Evolutionary conservation across 2,113 vertebrate species (phyloP), one percentile per base, ranked within the genome.

Genomic region (Conger conger): DNA sequence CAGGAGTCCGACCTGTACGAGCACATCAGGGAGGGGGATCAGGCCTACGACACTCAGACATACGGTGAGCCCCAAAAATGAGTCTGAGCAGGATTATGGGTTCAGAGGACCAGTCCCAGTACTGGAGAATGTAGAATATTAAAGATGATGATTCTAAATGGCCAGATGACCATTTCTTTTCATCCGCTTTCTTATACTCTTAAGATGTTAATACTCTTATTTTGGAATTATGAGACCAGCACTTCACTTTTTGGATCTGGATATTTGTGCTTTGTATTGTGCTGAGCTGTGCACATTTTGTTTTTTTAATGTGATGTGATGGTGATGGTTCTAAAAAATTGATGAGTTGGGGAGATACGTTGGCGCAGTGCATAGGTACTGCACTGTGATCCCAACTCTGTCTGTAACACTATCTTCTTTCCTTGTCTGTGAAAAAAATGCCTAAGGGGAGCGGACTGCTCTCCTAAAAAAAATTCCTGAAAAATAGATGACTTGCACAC

Each of bases 1-100:
- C 94, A 96, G 82, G 95, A 97, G 17, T 96, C 98, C 0, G 97
- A 99, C 86, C 94, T 95, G 0, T 99, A 98, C 82, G 96, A 99
- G 50, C 97, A 99, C 84, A 92, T 99, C 79, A 96, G 93, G 79
- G 89, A 96, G 88, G 93, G 93, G 82, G 95, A 94, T 1, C 91
- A 95, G 35, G n/a, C 83, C 73, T 97, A 97, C 0, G 97, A 99
- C 86, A 87, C 95, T 0, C 98, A 99, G 93, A 98, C 98, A 0
- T 99, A 98, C 0, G 98, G 98, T 99, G 82, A 89, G 93, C 68
- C 2, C 4, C 6, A 53, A 27, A 9, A 13, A 30, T 1, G 13
- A 27, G 7, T 13, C 45, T 50, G 45, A 50, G 8, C 45, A 50
- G 45, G 45, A 50, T 13, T 15, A 13, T 45, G 20, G 18, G 20